phyloP scores from a whole-genome alignment of 2,888 invertebrate genomes.

The Camptogramma bilineatum region DNA sequence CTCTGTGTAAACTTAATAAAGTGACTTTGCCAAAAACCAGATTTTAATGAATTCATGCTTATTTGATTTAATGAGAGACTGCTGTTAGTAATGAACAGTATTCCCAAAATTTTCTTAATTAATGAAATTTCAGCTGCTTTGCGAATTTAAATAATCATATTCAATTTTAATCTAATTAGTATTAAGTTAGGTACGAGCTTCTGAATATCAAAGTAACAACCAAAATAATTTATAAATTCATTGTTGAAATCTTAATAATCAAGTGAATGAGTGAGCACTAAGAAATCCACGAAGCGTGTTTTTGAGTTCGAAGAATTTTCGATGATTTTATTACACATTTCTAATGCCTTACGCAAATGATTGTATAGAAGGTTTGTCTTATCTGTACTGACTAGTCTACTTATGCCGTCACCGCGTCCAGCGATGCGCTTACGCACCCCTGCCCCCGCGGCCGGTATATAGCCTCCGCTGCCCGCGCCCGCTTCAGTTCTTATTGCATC shows the following conservation, averaged over 20 bases:
- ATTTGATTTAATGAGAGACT: slow-evolving; percentile 20
- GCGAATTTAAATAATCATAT: slow-evolving; percentile 25
- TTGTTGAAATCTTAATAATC: background rate
- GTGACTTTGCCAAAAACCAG: slow-evolving; percentile 7
- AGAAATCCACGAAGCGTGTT: background rate
- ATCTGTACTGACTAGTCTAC: slow-evolving; percentile 52
- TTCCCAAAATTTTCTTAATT: slow-evolving; percentile 28
- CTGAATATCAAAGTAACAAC: slow-evolving; percentile 24
- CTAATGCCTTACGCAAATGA: slow-evolving; percentile 17
- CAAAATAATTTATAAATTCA: slow-evolving; percentile 19
- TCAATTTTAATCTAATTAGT: slow-evolving; percentile 24
- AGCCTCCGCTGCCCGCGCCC: slow-evolving; percentile 69
- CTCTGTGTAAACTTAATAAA: background rate
- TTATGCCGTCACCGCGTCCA: slow-evolving; percentile 58
- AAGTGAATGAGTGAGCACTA: background rate
- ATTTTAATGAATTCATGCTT: slow-evolving; percentile 10
- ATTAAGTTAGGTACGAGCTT: slow-evolving; percentile 14
- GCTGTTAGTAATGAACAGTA: slow-evolving; percentile 19
- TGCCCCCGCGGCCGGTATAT: slow-evolving; percentile 72
- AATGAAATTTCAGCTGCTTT: slow-evolving; percentile 22
- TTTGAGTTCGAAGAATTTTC: background rate
- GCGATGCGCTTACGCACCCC: slow-evolving; percentile 72
- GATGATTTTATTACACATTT: slow-evolving; percentile 6
- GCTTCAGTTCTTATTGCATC: slow-evolving; percentile 72
- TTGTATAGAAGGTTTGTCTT: slow-evolving; percentile 23